A percentile compares a stretch with the other conserved stretches of the same genome.
Evolutionary conservation across 1,140 invertebrate species (phyloP).

Genomic region (Caerostris extrusa): DNA sequence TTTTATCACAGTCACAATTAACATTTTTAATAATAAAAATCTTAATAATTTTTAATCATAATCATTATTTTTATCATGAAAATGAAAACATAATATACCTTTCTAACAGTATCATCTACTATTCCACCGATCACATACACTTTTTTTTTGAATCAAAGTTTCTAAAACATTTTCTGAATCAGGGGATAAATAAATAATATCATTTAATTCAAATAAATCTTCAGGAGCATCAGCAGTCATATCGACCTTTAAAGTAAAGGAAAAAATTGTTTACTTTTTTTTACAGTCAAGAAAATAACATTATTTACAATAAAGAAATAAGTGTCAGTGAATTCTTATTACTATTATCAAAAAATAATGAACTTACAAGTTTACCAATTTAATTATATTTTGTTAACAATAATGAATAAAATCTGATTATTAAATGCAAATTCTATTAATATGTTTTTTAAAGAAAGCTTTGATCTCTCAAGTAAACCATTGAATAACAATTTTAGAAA

Average conservation of each 20-base stretch:
- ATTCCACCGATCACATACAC: constrained; percentile 82
- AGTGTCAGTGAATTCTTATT: too few relatives aligned
- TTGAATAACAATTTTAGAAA: too few relatives aligned
- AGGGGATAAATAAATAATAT: constrained; percentile 81
- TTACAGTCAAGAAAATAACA: not conserved
- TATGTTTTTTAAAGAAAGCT: too few relatives aligned
- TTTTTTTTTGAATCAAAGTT: constrained; percentile 80
- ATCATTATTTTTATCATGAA: not conserved
- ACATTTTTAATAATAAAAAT: too few relatives aligned
- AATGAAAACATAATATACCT: constrained; percentile 74
- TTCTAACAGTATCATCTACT: constrained; percentile 81
- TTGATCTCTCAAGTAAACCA: too few relatives aligned
- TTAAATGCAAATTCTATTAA: too few relatives aligned
- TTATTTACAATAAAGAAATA: constrained; percentile 31
- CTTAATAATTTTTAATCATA: not conserved
- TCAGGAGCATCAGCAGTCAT: constrained; percentile 78
- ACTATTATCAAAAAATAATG: too few relatives aligned
- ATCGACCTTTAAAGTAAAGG: constrained; percentile 78
- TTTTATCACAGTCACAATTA: too few relatives aligned
- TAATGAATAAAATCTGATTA: too few relatives aligned
- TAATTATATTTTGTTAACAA: too few relatives aligned
- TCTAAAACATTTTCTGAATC: constrained; percentile 80
- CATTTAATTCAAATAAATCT: constrained; percentile 79
- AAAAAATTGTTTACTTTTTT: not conserved
- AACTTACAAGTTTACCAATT: too few relatives aligned